Percentiles rank a stretch among this genome's conserved stretches.
Conservation (phyloP, 2,113 vertebrate genomes). For the Nannobrachium achirus region DNA sequence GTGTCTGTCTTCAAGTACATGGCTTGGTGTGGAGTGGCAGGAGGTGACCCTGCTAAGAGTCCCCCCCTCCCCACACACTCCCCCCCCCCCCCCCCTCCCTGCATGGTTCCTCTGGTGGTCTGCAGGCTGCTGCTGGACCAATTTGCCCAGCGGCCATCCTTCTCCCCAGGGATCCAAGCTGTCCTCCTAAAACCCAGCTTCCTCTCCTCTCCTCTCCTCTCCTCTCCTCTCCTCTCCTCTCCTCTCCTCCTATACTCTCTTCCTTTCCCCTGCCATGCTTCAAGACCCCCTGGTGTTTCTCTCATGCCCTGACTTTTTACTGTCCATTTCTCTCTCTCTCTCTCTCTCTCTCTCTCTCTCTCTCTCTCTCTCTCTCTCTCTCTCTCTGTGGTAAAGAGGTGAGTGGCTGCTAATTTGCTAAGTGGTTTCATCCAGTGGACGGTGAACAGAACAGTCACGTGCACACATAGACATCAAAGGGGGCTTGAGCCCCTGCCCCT, state of each 20-base stretch:
- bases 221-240: slow-evolving; percentile 20
- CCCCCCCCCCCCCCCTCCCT: slow-evolving; percentile 7
- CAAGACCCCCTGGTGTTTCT: slow-evolving; percentile 30
- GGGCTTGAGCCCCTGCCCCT: too few relatives aligned
- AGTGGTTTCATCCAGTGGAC: slow-evolving; percentile 62
- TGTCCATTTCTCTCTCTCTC: slow-evolving; percentile 16
- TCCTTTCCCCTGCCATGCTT: slow-evolving; percentile 29
- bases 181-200: slow-evolving; percentile 1
- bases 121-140: slow-evolving; percentile 39
- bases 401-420: slow-evolving; percentile 61
- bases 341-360: slow-evolving; percentile 16
- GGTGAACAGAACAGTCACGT: too few relatives aligned
- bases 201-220: not conserved
- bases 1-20: not conserved
- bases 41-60: slow-evolving; percentile 42
- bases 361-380: slow-evolving; percentile 22
- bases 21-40: slow-evolving; percentile 7
- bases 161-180: slow-evolving; percentile 26
- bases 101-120: slow-evolving; percentile 13
- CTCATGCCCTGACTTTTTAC: slow-evolving; percentile 48
- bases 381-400: slow-evolving; percentile 34
- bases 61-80: slow-evolving; percentile 6
- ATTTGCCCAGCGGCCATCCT: slow-evolving; percentile 32
- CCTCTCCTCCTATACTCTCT: not conserved
- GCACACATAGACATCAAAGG: too few relatives aligned